phyloP scores from a whole-genome alignment of 2,113 vertebrate species.

The Opisthocomus hoazin region DNA sequence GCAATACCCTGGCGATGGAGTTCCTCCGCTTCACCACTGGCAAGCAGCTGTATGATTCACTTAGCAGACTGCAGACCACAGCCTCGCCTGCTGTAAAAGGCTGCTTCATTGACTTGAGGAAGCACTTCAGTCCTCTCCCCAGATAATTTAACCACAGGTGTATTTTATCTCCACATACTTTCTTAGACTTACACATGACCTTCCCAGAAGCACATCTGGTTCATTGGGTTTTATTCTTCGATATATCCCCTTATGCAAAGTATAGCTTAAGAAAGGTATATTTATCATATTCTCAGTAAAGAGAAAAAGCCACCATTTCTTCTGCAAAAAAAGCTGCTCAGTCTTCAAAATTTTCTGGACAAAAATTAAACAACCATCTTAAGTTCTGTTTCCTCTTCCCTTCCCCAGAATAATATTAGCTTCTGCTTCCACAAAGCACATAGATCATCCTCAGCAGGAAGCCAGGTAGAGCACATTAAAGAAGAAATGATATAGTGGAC shows the following conservation, averaged over 20 bases:
- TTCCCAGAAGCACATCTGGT: neutral
- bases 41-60: neutral
- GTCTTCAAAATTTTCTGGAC: neutral
- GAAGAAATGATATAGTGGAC: slow-evolving; percentile 39
- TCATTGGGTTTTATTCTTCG: neutral
- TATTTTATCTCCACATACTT: neutral
- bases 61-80: neutral
- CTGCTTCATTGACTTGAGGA: neutral
- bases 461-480: slow-evolving; percentile 46
- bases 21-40: neutral
- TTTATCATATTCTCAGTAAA: neutral
- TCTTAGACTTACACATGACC: neutral
- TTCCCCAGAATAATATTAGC: slow-evolving; percentile 20
- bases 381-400: slow-evolving; percentile 12
- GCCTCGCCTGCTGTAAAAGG: neutral
- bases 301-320: neutral
- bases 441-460: slow-evolving; percentile 22
- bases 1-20: neutral
- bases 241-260: slow-evolving; percentile 9
- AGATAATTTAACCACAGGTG: slow-evolving; percentile 16
- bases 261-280: neutral
- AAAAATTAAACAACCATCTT: slow-evolving; percentile 10
- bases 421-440: slow-evolving; percentile 22
- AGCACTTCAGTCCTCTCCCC: neutral
- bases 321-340: neutral